Evolutionary conservation across 2,888 invertebrate species (phyloP), one percentile per base, ranked within the genome.

Genomic region (Zaprionus lineosus): DNA sequence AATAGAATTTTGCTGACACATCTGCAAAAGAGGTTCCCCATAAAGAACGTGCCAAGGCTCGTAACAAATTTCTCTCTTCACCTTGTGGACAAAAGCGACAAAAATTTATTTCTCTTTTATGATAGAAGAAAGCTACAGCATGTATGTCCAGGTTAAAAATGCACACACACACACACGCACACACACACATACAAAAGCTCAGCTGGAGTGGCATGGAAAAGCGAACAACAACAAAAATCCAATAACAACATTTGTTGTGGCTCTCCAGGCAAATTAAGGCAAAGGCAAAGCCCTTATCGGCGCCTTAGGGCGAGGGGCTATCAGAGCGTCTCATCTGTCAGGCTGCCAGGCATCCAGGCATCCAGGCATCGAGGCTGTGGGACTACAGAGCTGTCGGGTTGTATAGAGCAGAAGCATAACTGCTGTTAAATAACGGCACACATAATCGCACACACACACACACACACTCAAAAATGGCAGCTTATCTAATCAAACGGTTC

Each of bases 1-100:
- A 59, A 43, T 53, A 60, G 40, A 72, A 79, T 75, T 75, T 57
- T 55, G 60, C 56, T 59, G 44, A 53, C 68, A 61, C 81, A 75
- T n/a, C n/a, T n/a, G 63, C 63, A 53, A 36, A 37, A 43, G 34
- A 46, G n/a, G 8, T 24, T n/a, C 36, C 16, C 37, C 15, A 43
- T 18, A 21, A 43, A 36, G 50, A 41, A 78, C 58, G 55, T 71
- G 75, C 47, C 58, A 58, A 51, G 60, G 47, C 39, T 40, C n/a
- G n/a, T n/a, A n/a, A n/a, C n/a, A n/a, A n/a, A n/a, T n/a, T n/a
- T n/a, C n/a, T n/a, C n/a, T n/a, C n/a, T n/a, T n/a, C n/a, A n/a
- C n/a, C n/a, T n/a, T n/a, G n/a, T n/a, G n/a, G n/a, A 29, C 41
- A 29, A 15, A 6, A 28, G n/a, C 11, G 18, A 46, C 18, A 11